phyloP scores from a whole-genome alignment of 2,113 vertebrate species.

The Coptodon bakossiorum region DNA sequence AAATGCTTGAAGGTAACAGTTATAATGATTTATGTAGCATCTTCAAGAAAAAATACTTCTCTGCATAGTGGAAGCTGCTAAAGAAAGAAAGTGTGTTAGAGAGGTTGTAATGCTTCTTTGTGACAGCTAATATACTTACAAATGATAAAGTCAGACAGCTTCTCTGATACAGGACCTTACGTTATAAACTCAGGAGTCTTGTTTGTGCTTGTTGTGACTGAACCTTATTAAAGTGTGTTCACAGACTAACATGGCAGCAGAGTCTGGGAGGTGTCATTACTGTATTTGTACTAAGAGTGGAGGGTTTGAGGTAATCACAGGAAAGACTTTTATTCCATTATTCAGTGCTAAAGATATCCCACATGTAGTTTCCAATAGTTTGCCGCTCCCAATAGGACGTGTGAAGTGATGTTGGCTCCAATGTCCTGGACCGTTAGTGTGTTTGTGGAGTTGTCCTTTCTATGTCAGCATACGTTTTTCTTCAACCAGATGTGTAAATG shows the following conservation, averaged over 20 bases:
- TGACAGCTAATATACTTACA: not conserved
- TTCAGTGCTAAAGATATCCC: not conserved
- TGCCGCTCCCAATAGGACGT: not conserved
- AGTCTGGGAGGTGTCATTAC: not conserved
- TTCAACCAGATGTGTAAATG: not conserved
- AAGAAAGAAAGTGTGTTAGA: not conserved
- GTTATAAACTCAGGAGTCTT: not conserved
- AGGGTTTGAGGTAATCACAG: not conserved
- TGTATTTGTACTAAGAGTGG: not conserved
- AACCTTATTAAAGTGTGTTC: not conserved
- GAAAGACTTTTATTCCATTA: not conserved
- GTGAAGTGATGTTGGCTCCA: not conserved
- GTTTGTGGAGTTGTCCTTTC: not conserved
- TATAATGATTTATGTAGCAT: not conserved
- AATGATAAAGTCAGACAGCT: not conserved
- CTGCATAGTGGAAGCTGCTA: not conserved
- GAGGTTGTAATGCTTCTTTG: not conserved
- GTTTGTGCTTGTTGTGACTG: not conserved
- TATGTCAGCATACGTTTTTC: fast-evolving
- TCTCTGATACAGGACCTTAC: fast-evolving
- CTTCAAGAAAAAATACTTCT: not conserved
- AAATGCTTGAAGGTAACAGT: not conserved
- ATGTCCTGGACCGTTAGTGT: not conserved
- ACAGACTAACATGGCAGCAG: not conserved
- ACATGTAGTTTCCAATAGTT: not conserved